Base-by-base conservation (phyloP, 2,888 invertebrate species). In the Drosophila vallismaia region DNA sequence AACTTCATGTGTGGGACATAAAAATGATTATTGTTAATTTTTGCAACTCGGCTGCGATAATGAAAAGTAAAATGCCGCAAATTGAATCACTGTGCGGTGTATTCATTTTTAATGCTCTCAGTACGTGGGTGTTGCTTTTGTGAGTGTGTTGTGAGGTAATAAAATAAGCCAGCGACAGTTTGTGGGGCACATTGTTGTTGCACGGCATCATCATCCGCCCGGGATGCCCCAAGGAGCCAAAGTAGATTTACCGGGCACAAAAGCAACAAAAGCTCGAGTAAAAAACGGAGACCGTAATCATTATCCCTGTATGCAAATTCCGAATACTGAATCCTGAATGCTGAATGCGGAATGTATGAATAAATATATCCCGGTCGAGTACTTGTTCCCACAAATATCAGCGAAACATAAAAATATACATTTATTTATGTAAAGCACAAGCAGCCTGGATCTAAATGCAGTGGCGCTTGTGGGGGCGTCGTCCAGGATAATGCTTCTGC, bases 21-120 rank as follows among this genome's bases (percentile, higher is more conserved):
- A 86, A 76, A 74, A 69, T 64, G 63, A 79, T 80, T 66, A 77
- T 76, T 82, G 77, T 86, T 76, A 76, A 83, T 82, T 79, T 70
- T 70, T 53, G 71, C 69, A 60, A 49, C 71, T 54, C 53, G 60
- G 60, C 48, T 24, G 46, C 48, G 46, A 64, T 62, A 78, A 73
- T 69, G 55, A 66, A 72, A 70, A 67, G 67, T 71, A 72, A 67
- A 79, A 69, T 63, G 75, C 74, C 64, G 48, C 63, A 83, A 83
- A 86, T 86, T 75, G 67, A 86, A 75, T 86, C 76, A 72, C 67
- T 59, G 73, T 58, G 38, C 44, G 71, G 62, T 42, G 49, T 46
- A 64, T 77, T 63, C 63, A 66, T 40, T 48, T 76, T 72, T 68
- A 76, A 80, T 81, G 59, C 42, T 60, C 38, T 50, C 31, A n/a